Conservation (phyloP, 2,113 vertebrate genomes). For the Butorides virescens region DNA sequence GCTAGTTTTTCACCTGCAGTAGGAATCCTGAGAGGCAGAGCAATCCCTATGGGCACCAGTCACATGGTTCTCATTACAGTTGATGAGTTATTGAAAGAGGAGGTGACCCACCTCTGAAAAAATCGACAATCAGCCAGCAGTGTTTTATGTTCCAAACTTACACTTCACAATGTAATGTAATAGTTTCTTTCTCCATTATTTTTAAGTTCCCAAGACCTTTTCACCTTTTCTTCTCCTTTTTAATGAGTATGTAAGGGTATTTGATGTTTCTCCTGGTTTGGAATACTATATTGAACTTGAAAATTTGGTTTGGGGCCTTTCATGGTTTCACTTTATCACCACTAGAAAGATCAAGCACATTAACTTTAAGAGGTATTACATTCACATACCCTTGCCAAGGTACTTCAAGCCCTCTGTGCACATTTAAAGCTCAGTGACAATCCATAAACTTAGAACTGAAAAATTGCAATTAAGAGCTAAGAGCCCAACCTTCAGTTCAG, state of each 20-base stretch:
- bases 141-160: not conserved
- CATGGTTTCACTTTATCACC: not conserved
- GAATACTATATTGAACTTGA: not conserved
- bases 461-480: not conserved
- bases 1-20: not conserved
- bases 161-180: not conserved
- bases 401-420: not conserved
- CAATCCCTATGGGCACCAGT: not conserved
- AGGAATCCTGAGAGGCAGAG: not conserved
- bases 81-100: not conserved
- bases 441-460: not conserved
- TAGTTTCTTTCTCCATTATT: not conserved
- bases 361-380: not conserved
- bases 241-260: not conserved
- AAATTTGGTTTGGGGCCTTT: not conserved
- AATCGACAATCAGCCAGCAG: not conserved
- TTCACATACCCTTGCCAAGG: not conserved
- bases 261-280: not conserved
- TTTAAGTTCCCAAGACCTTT: not conserved
- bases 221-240: not conserved
- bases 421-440: not conserved
- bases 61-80: not conserved
- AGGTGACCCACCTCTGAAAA: not conserved
- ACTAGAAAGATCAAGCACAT: not conserved
- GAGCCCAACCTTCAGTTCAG: not conserved